phyloP scores from a whole-genome alignment of 2,797 vertebrate genomes.

The Acipenser ruthenus region DNA sequence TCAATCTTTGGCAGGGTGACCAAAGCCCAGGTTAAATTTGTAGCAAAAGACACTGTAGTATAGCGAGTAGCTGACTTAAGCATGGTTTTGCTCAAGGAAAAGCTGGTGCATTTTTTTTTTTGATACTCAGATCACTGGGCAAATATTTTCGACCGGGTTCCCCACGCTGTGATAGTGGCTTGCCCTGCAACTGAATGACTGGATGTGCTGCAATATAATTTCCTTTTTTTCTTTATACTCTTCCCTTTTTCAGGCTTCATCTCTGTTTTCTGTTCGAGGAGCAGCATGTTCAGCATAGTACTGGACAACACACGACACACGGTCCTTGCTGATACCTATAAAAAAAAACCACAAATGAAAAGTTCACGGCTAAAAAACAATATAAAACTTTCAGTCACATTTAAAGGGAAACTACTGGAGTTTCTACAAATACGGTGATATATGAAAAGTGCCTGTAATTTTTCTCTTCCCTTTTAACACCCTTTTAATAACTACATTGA shows the following conservation, averaged over 20 bases:
- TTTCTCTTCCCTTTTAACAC: too few relatives aligned
- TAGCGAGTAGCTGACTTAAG: slow-evolving; percentile 13
- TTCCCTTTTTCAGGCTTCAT: not conserved
- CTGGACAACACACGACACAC: slow-evolving; percentile 7
- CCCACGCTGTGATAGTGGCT: slow-evolving; percentile 5
- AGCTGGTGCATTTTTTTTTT: slow-evolving; percentile 16
- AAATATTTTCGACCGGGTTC: slow-evolving; percentile 13
- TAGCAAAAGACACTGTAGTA: slow-evolving; percentile 7
- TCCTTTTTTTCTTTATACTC: not conserved
- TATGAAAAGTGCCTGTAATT: too few relatives aligned
- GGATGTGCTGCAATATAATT: not conserved
- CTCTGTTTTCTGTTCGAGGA: not conserved
- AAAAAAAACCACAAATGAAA: not conserved
- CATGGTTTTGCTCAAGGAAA: slow-evolving; percentile 10
- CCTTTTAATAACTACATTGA: too few relatives aligned
- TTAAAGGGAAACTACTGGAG: too few relatives aligned
- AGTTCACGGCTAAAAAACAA: too few relatives aligned
- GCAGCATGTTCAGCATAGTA: slow-evolving; percentile 13
- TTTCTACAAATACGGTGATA: too few relatives aligned
- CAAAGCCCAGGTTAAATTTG: slow-evolving; percentile 16
- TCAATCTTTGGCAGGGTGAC: slow-evolving; percentile 12
- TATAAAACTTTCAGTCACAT: too few relatives aligned
- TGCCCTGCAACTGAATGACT: too few relatives aligned
- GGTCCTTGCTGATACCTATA: slow-evolving; percentile 16
- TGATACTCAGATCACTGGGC: slow-evolving; percentile 13